Conservation (phyloP, 2,888 invertebrate species). For the Pterobdella sp. region DNA sequence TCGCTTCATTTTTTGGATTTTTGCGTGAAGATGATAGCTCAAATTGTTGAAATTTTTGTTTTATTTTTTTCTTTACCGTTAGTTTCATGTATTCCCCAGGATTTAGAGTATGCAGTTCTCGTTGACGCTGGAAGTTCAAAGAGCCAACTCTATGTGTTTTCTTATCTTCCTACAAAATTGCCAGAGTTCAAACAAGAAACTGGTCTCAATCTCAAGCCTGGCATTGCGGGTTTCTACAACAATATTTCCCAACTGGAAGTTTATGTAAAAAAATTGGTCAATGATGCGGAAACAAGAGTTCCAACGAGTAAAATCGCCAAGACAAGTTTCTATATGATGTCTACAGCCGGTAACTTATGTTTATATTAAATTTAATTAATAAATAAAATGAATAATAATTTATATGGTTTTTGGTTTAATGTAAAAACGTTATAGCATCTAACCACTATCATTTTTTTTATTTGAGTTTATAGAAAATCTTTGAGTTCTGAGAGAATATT, state of each 20-base stretch:
- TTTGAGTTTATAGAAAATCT: too few species aligned
- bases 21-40: too few species aligned
- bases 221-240: neutral
- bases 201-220: neutral
- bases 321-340: neutral
- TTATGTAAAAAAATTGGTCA: neutral
- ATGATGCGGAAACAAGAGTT: neutral
- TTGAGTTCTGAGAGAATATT: too few species aligned
- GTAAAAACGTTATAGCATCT: too few species aligned
- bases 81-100: neutral
- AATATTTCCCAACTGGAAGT: neutral
- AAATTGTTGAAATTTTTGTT: too few species aligned
- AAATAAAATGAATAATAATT: too few species aligned
- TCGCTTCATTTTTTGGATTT: too few species aligned
- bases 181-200: neutral
- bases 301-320: neutral
- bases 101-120: neutral
- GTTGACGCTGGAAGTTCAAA: neutral
- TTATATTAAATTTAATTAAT: too few species aligned
- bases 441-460: too few species aligned
- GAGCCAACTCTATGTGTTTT: neutral
- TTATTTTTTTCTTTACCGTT: neutral
- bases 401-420: too few species aligned
- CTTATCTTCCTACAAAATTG: neutral
- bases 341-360: neutral